These are phyloP conservation scores for Psammodynastes pulverulentus DNA, from an alignment of 2,113 vertebrate genomes.

Conservation along the genomic window DNA sequence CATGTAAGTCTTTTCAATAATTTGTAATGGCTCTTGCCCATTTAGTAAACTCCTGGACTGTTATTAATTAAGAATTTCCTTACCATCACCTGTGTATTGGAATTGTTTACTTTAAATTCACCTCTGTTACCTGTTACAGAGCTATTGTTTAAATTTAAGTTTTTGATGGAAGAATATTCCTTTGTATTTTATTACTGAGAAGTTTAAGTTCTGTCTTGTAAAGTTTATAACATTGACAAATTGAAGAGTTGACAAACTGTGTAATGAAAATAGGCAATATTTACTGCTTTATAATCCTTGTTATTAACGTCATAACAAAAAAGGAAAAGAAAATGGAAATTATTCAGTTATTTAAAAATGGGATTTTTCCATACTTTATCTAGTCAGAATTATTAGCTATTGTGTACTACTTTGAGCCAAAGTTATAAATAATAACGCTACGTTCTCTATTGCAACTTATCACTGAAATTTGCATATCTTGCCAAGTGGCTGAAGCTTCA, in stretches of 20 bases:
- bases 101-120: background rate
- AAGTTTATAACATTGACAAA: conserved; percentile 57
- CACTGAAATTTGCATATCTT: conserved; percentile 75
- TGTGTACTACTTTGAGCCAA: conserved; percentile 55
- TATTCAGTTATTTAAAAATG: conserved; percentile 55
- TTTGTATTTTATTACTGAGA: conserved; percentile 2
- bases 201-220: conserved; percentile 41
- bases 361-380: conserved; percentile 35
- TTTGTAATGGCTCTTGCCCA: conserved; percentile 12
- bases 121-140: background rate
- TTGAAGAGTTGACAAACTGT: conserved; percentile 49
- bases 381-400: conserved; percentile 70
- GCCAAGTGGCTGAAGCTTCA: conserved; percentile 75
- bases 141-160: background rate
- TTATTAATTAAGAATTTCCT: background rate
- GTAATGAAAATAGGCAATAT: conserved; percentile 50
- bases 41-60: conserved; percentile 3
- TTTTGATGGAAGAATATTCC: conserved; percentile 6
- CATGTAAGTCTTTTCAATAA: conserved; percentile 85
- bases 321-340: conserved; percentile 35
- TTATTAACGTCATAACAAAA: conserved; percentile 38
- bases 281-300: conserved; percentile 50
- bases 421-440: conserved; percentile 66
- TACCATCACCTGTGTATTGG: background rate
- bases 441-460: conserved; percentile 69